Base-by-base conservation (phyloP, 2,888 invertebrate genomes). In the Eledona agricola region DNA sequence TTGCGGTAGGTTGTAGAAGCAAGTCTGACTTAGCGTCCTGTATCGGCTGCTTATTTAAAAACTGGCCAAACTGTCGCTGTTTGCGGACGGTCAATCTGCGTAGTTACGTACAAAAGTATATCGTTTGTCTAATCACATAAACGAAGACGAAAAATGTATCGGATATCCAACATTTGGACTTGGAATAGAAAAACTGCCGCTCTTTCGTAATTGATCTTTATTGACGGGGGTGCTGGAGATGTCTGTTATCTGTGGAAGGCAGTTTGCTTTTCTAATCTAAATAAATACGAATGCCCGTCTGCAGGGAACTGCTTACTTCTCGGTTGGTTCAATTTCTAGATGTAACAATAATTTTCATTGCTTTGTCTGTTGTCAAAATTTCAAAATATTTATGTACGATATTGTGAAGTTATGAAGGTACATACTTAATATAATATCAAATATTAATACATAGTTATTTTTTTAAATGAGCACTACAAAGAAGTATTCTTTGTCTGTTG, bases 201-300 rank as follows among this genome's bases (percentile, higher is more conserved):
- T 29, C 13, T 29, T 37, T 22, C 10, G 29, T 29, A 47, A 29
- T 29, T 49, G 31, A 20, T 22, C 31, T 38, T 6, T 20, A 19
- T 17, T 28, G 29, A 43, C 22, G 31, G 26, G 34, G n/a, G 12
- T 37, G 26, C 7, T 28, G 47, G 17, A 13, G 26, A 10, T 46
- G 29, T 22, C n/a, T 47, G 35, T 40, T 38, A 40, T 50, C 38
- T 22, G n/a, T n/a, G 23, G 23, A 13, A 13, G 40, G 40, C 40
- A 6, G 37, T 50, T 50, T 50, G 40, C 49, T 50, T 38, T 40
- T 22, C 23, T 40, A 50, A 50, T 50, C 49, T 50, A 23, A 40
- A 50, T 13, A 40, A 50, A 50, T 50, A 38, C 3, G 31, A 20
- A 40, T 26, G 17, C 15, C 10, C 12, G 17, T 1, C 6, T 17